Evolutionary conservation across 2,888 invertebrate species (phyloP).

Genomic region (Listrodromus nycthemerus): DNA sequence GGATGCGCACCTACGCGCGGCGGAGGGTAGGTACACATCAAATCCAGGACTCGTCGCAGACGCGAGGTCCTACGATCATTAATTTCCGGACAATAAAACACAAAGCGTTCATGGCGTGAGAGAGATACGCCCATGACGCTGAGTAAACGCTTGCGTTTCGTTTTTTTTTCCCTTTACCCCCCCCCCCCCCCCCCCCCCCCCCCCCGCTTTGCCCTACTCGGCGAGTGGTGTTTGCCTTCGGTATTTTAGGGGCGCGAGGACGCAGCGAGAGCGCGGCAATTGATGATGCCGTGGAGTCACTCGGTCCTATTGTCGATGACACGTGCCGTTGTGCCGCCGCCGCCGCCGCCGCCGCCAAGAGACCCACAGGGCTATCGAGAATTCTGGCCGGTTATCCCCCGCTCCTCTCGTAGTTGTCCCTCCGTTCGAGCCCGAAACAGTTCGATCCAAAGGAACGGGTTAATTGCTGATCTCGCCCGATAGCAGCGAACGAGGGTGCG

Average conservation of each 20-base stretch:
- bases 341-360: too few relatives aligned
- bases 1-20: slow-evolving; percentile 20
- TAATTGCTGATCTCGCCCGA: slow-evolving; percentile 63
- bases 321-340: slow-evolving; percentile 77
- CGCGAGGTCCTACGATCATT: slow-evolving; percentile 75
- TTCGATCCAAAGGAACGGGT: slow-evolving; percentile 51
- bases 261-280: slow-evolving; percentile 79
- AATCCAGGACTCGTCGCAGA: slow-evolving; percentile 38
- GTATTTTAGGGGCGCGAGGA: slow-evolving; percentile 80
- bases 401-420: slow-evolving; percentile 30
- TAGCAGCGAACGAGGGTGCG: slow-evolving; percentile 12
- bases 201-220: slow-evolving; percentile 14
- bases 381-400: slow-evolving; percentile 33
- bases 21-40: slow-evolving; percentile 21
- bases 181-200: slow-evolving; percentile 37
- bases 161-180: too few relatives aligned
- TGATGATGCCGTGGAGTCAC: slow-evolving; percentile 82
- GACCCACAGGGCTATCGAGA: slow-evolving; percentile 45
- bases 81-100: slow-evolving; percentile 82
- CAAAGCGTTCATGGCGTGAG: slow-evolving; percentile 79
- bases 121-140: slow-evolving; percentile 81
- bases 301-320: slow-evolving; percentile 81
- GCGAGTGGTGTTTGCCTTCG: slow-evolving; percentile 83
- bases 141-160: slow-evolving; percentile 68
- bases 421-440: slow-evolving; percentile 3